A percentile compares a stretch with the other conserved stretches of the same genome.
Evolutionary conservation across 2,797 vertebrate species (phyloP).

Genomic region (Eptatretus atami): DNA sequence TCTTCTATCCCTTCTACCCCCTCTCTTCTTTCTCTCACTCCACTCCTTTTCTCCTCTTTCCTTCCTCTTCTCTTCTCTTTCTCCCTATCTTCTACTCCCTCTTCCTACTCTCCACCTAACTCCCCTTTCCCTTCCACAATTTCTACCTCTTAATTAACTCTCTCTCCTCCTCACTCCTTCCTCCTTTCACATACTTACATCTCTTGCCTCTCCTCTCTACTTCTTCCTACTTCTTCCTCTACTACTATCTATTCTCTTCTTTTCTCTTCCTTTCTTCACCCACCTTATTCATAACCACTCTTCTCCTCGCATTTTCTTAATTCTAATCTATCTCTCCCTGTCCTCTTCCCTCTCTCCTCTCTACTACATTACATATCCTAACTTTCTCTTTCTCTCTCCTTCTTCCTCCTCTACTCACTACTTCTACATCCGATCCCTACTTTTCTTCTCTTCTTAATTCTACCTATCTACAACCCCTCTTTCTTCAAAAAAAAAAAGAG

Average conservation of each 20-base stretch:
- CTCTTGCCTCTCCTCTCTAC: conserved; percentile 3
- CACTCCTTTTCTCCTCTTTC: not conserved
- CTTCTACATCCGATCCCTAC: not conserved
- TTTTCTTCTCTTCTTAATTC: no score
- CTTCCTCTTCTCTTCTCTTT: not conserved
- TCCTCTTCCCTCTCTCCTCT: not conserved
- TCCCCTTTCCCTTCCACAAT: not conserved
- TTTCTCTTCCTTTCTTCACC: not conserved
- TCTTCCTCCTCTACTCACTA: no score
- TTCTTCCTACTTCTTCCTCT: not conserved
- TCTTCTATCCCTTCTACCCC: not conserved
- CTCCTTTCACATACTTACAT: no score
- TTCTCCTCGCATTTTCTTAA: no score
- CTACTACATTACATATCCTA: no score
- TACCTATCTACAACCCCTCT: not conserved
- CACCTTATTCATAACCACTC: not conserved
- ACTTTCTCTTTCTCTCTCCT: no score
- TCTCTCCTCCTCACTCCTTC: not conserved
- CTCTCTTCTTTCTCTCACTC: not conserved
- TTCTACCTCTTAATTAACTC: not conserved
- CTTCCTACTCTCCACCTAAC: no score
- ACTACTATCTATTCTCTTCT: not conserved
- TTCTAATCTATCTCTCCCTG: no score
- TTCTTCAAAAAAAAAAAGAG: not conserved
- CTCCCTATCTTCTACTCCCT: not conserved